Percentiles rank a stretch among this genome's conserved stretches.
These are phyloP conservation scores for Megaceryle torquata DNA, from an alignment of 2,113 vertebrate species.

Conservation along the genomic window DNA sequence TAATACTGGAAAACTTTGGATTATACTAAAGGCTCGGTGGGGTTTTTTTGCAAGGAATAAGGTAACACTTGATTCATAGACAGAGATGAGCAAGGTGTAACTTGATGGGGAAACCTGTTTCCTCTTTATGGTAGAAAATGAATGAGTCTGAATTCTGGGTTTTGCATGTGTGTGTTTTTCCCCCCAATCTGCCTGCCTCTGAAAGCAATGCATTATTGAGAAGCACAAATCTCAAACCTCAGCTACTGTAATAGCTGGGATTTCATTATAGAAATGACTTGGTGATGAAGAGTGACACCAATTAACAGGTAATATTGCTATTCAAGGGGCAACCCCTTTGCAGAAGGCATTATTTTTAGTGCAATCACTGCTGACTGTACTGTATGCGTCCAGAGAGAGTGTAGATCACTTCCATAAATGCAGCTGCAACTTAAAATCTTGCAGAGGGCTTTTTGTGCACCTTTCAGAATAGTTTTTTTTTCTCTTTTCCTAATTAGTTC, in stretches of 20 bases:
- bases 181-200: not conserved
- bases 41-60: too few species aligned
- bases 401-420: not conserved
- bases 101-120: not conserved
- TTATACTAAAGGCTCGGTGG: not conserved
- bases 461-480: not conserved
- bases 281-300: not conserved
- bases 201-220: not conserved
- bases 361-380: not conserved
- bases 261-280: not conserved
- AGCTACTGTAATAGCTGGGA: not conserved
- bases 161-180: not conserved
- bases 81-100: not conserved
- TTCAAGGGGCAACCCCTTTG: not conserved
- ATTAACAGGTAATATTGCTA: not conserved
- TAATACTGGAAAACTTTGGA: not conserved
- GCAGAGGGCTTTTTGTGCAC: accelerated
- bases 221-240: not conserved
- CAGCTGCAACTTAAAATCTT: not conserved
- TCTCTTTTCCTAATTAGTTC: not conserved
- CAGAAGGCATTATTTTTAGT: not conserved
- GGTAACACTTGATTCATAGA: not conserved
- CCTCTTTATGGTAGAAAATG: not conserved
- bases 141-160: not conserved
- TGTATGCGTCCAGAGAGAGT: not conserved